Percentiles rank a stretch among this genome's conserved stretches.
Conservation (phyloP, 2,113 vertebrate genomes). For the Otis tarda region DNA sequence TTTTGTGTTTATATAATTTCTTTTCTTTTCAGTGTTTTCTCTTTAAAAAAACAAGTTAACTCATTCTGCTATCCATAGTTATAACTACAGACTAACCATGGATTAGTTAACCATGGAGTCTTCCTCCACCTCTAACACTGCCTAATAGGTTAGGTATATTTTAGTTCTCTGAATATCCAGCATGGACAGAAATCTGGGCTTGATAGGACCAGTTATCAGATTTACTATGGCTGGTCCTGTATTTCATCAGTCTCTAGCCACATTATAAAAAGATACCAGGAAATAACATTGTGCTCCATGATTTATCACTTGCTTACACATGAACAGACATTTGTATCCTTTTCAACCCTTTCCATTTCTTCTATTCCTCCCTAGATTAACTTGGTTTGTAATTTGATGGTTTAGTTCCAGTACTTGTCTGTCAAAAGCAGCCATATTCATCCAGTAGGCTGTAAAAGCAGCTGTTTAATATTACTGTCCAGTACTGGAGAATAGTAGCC, state of each 20-base stretch:
- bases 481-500: neutral
- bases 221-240: neutral
- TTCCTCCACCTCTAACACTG: neutral
- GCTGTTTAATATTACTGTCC: slow-evolving; percentile 12
- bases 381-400: slow-evolving; percentile 27
- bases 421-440: slow-evolving; percentile 1
- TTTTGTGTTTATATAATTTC: neutral
- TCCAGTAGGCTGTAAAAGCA: slow-evolving; percentile 15
- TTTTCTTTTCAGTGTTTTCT: neutral
- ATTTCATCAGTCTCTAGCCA: slow-evolving; percentile 38
- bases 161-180: neutral
- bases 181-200: neutral
- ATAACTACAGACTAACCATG: neutral
- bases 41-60: neutral
- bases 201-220: slow-evolving; percentile 14
- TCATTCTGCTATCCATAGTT: neutral
- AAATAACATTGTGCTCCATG: neutral
- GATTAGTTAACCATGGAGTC: neutral
- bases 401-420: neutral
- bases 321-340: neutral
- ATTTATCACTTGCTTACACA: slow-evolving; percentile 32
- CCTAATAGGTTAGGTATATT: neutral
- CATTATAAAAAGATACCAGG: slow-evolving; percentile 19
- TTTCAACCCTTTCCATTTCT: neutral
- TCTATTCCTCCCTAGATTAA: neutral